Base-by-base conservation (phyloP, 2,888 invertebrate genomes). In the Drosophila putrida region DNA sequence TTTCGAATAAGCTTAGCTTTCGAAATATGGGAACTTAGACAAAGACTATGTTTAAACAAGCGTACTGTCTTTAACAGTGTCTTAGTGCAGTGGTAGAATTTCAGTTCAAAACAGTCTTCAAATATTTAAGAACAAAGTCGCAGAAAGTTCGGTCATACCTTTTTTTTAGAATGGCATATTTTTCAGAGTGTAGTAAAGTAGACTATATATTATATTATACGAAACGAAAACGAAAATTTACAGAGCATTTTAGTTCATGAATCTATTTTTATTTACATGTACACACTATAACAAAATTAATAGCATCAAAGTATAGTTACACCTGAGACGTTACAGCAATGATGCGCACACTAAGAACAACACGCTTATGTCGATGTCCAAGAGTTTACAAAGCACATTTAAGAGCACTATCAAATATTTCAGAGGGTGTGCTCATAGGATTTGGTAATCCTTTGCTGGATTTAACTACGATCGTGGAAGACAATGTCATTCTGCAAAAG, bases 381-480 rank as follows among this genome's bases (percentile, higher is more conserved):
- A 9, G 4, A 20, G 10, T 4, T 11, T 38, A 15, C 38, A n/a
- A 27, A 15, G 13, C 2, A 8, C 1, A 25, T 1, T 13, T 5
- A 1, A 15, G n/a, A 5, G 64, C 39, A 31, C 80, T 80, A 3
- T 0, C n/a, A 72, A 76, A 82, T 2, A 0, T 89, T 0, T 58
- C 75, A 0, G 68, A 75, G 43, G 80, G 71, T n/a, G 6, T 75
- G 0, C 25, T 85, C 0, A 41, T 85, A 43, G 90, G 85, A 4
- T 86, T 89, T 6, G 85, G 90, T 5, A 85, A 90, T 60, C 90
- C 85, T 0, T 33, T 86, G 33, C 64, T 86, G 46, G 85, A 86
- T 28, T 74, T 86, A 15, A 82, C 84, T 9, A 69, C n/a, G 31
- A 13, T 27, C 1, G 38, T 75, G 0, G 75, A 88, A 6, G 87